phyloP scores from a whole-genome alignment of 2,888 invertebrate species.

The Acanthosepion pharaonis region DNA sequence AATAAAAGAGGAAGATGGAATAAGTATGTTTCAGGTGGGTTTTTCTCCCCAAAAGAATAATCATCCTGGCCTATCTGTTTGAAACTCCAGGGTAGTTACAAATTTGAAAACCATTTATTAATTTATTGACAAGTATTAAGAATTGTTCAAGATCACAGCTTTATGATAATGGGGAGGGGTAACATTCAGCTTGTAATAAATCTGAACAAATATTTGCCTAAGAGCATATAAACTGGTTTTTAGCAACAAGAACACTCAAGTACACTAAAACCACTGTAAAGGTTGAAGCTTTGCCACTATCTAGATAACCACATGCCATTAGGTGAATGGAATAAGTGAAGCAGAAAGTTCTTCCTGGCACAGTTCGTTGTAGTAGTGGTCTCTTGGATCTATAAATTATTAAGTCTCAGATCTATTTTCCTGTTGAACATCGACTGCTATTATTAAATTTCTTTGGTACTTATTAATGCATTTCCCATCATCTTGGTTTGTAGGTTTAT shows the following conservation, averaged over 20 bases:
- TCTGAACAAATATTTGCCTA: not conserved
- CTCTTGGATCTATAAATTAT: conserved; percentile 4
- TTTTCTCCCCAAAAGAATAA: too few relatives aligned
- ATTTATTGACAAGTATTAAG: too few relatives aligned
- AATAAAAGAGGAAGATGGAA: too few relatives aligned
- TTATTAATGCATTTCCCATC: conserved; percentile 1
- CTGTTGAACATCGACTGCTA: not conserved
- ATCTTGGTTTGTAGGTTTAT: not conserved
- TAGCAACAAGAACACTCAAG: not conserved
- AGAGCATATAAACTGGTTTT: not conserved
- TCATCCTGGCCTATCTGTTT: too few relatives aligned
- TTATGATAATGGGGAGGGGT: not conserved
- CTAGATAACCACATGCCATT: not conserved
- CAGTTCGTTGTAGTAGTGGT: not conserved
- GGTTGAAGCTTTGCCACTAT: not conserved
- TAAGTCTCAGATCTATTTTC: conserved; percentile 33
- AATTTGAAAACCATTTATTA: too few relatives aligned
- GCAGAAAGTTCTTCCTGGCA: not conserved
- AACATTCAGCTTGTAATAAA: not conserved
- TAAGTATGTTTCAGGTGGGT: too few relatives aligned
- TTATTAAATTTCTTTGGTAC: not conserved
- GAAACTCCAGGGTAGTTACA: too few relatives aligned
- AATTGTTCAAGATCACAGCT: not conserved
- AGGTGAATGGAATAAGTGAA: not conserved
- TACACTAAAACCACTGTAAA: not conserved